Percentiles rank a stretch among this genome's conserved stretches.
These are phyloP conservation scores for Tretioscincus oriximinensis DNA, from an alignment of 2,113 vertebrate species.

Conservation along the genomic window DNA sequence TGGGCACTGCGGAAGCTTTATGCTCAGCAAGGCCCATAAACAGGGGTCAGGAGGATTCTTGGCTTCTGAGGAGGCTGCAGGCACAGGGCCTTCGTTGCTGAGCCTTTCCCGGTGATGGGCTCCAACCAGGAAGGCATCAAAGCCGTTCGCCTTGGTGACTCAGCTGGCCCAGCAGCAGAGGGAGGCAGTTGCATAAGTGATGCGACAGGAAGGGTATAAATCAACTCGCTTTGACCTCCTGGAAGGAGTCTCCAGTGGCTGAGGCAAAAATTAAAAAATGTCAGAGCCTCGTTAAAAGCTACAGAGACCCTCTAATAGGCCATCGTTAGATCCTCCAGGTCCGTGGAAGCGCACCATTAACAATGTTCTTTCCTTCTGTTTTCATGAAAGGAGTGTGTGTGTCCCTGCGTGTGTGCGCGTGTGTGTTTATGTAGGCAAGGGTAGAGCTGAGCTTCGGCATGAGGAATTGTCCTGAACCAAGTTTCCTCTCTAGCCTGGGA, in stretches of 20 bases:
- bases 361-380: constrained; percentile 15
- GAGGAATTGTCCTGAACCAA: background rate
- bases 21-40: background rate
- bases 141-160: background rate
- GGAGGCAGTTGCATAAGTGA: constrained; percentile 13
- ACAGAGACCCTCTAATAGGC: constrained; percentile 22
- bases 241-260: constrained; percentile 28
- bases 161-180: background rate
- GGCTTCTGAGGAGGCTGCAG: background rate
- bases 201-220: constrained; percentile 4
- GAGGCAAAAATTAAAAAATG: constrained; percentile 32
- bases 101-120: background rate
- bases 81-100: background rate
- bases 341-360: constrained; percentile 14
- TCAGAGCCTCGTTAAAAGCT: constrained; percentile 31
- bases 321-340: constrained; percentile 16
- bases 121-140: constrained; percentile 5
- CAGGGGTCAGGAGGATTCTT: background rate
- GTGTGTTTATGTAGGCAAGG: background rate
- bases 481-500: background rate
- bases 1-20: background rate
- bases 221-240: constrained; percentile 24
- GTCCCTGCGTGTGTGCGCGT: no score
- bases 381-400: background rate
- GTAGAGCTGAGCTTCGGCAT: background rate